Percentiles rank a stretch among this genome's conserved stretches.
Conservation (phyloP, 2,113 vertebrate species). For the Cinclus cinclus region DNA sequence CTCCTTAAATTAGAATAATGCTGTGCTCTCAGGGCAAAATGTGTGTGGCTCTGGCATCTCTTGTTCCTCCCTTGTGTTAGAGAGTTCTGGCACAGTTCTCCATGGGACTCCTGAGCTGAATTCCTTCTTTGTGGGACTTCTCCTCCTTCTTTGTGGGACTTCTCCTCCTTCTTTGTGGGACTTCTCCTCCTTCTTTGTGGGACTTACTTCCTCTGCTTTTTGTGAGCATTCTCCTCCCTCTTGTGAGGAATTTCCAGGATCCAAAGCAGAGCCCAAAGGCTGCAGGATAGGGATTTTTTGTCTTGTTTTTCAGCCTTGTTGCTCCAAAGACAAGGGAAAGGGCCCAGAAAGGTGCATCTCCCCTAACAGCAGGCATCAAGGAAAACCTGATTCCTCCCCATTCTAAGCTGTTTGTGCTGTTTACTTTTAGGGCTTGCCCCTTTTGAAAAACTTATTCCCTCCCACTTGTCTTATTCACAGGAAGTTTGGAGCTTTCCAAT, state of each 20-base stretch:
- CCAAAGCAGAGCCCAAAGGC: not conserved
- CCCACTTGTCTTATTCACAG: not conserved
- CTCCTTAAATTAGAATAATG: not conserved
- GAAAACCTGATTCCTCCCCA: not conserved
- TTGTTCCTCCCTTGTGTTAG: not conserved
- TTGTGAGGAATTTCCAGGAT: not conserved
- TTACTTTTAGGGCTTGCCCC: not conserved
- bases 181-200: not conserved
- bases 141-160: too few relatives aligned
- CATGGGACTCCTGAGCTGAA: not conserved
- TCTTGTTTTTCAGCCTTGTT: not conserved
- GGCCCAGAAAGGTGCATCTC: not conserved
- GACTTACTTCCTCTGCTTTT: not conserved
- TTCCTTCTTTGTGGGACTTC: not conserved
- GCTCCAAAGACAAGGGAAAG: not conserved
- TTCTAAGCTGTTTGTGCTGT: not conserved
- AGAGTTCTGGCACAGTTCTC: not conserved
- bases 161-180: not conserved
- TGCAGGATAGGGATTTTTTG: not conserved
- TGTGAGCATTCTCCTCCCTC: not conserved
- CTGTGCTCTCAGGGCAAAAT: not conserved
- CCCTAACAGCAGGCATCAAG: not conserved
- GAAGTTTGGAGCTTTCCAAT: not conserved
- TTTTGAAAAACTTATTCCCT: not conserved
- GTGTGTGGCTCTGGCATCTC: rapidly evolving